Percentiles rank a stretch among this genome's conserved stretches.
Conservation (phyloP, 2,797 vertebrate species). For the Ptychadena robeensis region DNA sequence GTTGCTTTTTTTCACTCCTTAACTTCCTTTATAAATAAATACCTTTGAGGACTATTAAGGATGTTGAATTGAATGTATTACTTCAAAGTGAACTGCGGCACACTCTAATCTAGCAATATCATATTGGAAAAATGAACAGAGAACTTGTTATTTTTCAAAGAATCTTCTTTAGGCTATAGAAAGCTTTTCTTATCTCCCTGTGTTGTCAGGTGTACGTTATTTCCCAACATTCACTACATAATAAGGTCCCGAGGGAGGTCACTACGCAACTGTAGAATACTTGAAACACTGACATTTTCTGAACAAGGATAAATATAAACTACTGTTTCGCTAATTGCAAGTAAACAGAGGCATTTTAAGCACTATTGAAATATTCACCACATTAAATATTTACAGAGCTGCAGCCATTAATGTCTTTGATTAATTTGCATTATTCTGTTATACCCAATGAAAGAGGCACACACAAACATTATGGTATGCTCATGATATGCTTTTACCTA, state of each 20-base stretch:
- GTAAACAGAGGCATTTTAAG: background rate
- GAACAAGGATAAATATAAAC: slow-evolving; percentile 16
- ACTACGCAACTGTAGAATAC: slow-evolving; percentile 10
- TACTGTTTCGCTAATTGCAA: background rate
- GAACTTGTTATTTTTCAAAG: slow-evolving; percentile 13
- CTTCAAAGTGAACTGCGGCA: background rate
- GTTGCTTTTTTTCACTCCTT: background rate
- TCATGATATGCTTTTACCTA: background rate
- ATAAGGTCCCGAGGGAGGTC: slow-evolving; percentile 27
- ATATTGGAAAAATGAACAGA: background rate
- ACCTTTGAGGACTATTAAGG: background rate
- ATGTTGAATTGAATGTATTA: background rate
- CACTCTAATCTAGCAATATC: background rate
- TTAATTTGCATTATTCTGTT: background rate
- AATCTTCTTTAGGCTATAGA: slow-evolving; percentile 12
- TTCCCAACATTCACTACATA: slow-evolving; percentile 28
- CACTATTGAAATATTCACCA: background rate
- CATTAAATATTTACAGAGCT: background rate
- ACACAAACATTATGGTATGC: background rate
- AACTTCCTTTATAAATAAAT: background rate
- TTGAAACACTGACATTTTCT: slow-evolving; percentile 30
- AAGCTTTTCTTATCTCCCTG: slow-evolving; percentile 14
- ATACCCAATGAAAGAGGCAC: background rate
- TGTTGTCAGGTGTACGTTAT: slow-evolving; percentile 27
- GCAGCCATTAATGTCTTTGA: background rate